Conservation (phyloP, 2,797 vertebrate species). For the Gymnodraco acuticeps region DNA sequence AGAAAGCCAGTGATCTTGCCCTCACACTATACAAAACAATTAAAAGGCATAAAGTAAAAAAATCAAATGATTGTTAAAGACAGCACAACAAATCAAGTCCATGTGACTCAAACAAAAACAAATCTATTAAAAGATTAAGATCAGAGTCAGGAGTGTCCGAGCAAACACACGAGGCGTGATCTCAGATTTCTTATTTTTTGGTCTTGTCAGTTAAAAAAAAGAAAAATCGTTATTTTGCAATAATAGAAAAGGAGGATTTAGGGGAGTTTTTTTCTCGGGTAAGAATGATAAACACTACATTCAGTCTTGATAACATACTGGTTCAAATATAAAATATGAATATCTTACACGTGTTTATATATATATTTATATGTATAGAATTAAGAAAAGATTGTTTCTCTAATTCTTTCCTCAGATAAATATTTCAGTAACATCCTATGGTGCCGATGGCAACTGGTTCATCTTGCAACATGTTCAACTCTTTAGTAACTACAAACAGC, state of each 20-base stretch:
- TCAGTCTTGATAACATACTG: conserved; percentile 88
- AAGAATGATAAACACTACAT: conserved; percentile 90
- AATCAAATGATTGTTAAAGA: conserved; percentile 86
- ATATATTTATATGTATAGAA: conserved; percentile 85
- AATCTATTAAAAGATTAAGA: conserved; percentile 61
- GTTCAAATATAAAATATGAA: conserved; percentile 90
- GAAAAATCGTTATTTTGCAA: conserved; percentile 73
- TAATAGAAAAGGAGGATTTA: conserved; percentile 78
- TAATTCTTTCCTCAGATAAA: conserved; percentile 87
- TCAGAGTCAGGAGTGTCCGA: conserved; percentile 65
- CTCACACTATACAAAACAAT: conserved; percentile 82
- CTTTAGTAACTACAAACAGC: conserved; percentile 72
- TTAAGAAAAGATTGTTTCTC: conserved; percentile 81
- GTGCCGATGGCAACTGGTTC: conserved; percentile 72
- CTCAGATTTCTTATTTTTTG: conserved; percentile 85
- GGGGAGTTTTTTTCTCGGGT: conserved; percentile 73
- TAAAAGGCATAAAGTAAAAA: conserved; percentile 82
- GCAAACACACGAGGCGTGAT: conserved; percentile 67
- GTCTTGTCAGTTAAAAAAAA: conserved; percentile 87
- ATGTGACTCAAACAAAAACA: conserved; percentile 55
- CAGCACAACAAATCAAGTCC: conserved; percentile 83
- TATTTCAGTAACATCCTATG: conserved; percentile 86
- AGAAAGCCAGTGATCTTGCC: conserved; percentile 88
- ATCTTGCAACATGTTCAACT: conserved; percentile 61
- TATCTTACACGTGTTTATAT: conserved; percentile 87